Conservation (phyloP, 2,113 vertebrate genomes). For the Ammospiza caudacuta region DNA sequence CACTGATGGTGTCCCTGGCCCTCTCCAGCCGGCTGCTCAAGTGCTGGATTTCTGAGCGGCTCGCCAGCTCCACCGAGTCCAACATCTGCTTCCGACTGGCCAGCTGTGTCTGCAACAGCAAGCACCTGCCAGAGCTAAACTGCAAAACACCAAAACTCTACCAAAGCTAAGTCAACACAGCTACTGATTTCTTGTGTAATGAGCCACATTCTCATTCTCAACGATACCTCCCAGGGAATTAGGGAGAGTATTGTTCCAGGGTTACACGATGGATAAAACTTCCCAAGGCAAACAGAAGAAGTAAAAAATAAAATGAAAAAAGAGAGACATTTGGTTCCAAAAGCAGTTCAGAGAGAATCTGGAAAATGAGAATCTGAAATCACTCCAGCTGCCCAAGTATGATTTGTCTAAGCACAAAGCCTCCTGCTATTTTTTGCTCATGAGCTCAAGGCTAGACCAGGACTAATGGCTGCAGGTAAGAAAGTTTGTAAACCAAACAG, state of each 20-base stretch:
- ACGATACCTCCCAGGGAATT: background rate
- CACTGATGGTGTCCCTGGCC: constrained; percentile 79
- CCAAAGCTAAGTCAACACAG: background rate
- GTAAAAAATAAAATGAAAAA: background rate
- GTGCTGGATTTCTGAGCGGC: constrained; percentile 80
- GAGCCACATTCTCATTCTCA: background rate
- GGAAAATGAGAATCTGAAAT: background rate
- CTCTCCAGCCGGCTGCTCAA: constrained; percentile 81
- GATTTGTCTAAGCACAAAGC: background rate
- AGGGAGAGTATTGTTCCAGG: background rate
- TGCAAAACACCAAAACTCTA: background rate
- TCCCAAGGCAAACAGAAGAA: background rate
- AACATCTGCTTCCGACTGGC: constrained; percentile 71
- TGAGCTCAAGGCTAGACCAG: background rate
- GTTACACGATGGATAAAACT: background rate
- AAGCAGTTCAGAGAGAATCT: background rate
- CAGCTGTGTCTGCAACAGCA: constrained; percentile 75
- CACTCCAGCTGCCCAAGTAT: background rate
- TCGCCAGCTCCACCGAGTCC: constrained; percentile 80
- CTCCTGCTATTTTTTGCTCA: background rate
- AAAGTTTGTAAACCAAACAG: background rate
- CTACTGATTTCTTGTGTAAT: background rate
- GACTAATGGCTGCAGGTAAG: background rate
- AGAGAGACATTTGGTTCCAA: background rate
- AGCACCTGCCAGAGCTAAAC: background rate